Percentiles rank a stretch among this genome's conserved stretches.
Conservation (phyloP, 2,888 invertebrate genomes). For the Pinctada fucata region DNA sequence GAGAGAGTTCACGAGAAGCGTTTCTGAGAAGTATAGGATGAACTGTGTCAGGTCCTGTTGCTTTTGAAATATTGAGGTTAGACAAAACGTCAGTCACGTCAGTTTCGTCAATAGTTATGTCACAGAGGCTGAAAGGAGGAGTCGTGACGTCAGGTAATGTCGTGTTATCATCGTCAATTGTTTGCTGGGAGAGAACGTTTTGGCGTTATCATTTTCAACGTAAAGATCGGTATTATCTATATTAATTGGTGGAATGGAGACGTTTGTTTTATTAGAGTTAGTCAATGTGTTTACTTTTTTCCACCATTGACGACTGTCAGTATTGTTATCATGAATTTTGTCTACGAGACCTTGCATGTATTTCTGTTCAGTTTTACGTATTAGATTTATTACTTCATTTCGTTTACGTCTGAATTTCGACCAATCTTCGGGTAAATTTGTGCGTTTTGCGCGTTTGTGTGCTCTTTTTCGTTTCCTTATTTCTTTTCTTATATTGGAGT, state of each 20-base stretch:
- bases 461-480: background rate
- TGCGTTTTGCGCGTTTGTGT: background rate
- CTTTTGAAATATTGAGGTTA: background rate
- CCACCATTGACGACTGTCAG: background rate
- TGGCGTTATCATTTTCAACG: background rate
- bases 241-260: background rate
- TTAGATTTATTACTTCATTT: conserved; percentile 3
- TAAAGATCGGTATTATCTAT: background rate
- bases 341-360: background rate
- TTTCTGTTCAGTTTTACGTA: conserved; percentile 4
- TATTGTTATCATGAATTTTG: background rate
- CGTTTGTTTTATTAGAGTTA: background rate
- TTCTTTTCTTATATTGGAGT: background rate
- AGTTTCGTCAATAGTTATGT: conserved; percentile 4
- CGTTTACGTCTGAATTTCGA: background rate
- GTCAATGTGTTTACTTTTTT: background rate
- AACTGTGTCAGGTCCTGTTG: background rate
- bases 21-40: background rate
- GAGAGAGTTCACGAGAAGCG: background rate
- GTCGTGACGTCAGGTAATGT: background rate
- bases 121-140: background rate
- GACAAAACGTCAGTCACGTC: background rate
- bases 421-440: background rate
- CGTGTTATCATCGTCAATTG: conserved; percentile 1
- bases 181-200: conserved; percentile 8